Conservation (phyloP, 2,113 vertebrate species). For the Corythornis cristatus region DNA sequence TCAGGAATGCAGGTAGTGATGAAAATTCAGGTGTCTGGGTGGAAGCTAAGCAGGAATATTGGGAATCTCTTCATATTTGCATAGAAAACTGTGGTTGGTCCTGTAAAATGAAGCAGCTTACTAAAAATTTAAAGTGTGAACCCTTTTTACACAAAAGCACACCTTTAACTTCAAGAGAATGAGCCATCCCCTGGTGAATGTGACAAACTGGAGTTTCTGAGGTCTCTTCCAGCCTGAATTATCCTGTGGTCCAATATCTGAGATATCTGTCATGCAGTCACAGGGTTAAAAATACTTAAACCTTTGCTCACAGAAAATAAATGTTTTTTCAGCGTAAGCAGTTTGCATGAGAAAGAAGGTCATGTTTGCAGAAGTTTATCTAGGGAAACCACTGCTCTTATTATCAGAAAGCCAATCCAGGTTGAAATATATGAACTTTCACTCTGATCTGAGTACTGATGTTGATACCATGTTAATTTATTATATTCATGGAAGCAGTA, state of each 20-base stretch:
- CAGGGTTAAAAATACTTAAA: background rate
- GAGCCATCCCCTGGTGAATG: accelerated
- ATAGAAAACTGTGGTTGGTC: background rate
- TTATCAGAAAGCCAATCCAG: background rate
- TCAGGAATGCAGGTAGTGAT: background rate
- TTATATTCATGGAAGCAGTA: background rate
- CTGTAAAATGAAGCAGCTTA: background rate
- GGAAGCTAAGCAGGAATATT: background rate
- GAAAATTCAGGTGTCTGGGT: background rate
- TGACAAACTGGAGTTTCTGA: background rate
- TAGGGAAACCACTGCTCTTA: background rate
- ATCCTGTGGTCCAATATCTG: background rate
- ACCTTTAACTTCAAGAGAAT: background rate
- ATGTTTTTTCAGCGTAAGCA: background rate
- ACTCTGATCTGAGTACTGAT: background rate
- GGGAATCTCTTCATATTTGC: background rate
- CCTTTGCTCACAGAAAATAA: background rate
- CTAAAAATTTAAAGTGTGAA: background rate
- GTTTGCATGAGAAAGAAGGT: background rate
- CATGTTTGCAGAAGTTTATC: background rate
- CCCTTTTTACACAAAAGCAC: background rate
- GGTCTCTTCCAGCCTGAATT: background rate
- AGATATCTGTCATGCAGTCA: background rate
- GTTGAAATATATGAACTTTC: background rate
- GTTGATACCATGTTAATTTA: background rate